Evolutionary conservation across 92 coral and sea anemone species (phyloP), one percentile per base, ranked within the genome.

Genomic region (Parazoanthus darwini): DNA sequence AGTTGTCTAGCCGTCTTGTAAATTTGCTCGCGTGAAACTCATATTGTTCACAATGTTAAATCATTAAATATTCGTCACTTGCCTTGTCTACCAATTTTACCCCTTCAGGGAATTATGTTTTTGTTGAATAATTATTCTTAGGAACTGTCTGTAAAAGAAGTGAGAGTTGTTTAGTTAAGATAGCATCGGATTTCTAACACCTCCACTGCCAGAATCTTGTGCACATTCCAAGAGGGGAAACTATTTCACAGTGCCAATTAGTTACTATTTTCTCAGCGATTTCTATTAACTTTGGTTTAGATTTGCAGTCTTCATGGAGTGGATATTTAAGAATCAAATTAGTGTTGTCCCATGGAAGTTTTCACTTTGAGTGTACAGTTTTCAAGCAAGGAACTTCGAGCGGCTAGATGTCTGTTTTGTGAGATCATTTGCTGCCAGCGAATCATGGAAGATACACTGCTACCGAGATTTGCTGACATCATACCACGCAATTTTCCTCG

Each of bases 401-500:
- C 43, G 66, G 66, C 66, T 86, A 93, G 86, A 92, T 95, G 94
- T 91, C 90, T 90, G 76, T 80, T 86, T 82, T 79, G 87, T 92
- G 80, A 92, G 92, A 89, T 92, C 94, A 92, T 89, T 80, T 74
- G 20, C 43, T 38, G 71, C 77, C 78, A 88, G 89, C 82, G 83
- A 72, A 44, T 85, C 72, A 63, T 85, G 83, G 54, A 48, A 81
- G 91, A 78, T 44, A 78, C 89, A 14, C 36, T 35, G 87, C 88
- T 86, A 78, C 83, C 73, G 22, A 77, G 87, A 86, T 73, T 59
- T 33, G 43, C 89, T 96, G 95, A 94, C 96, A 94, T 96, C 98
- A 96, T 96, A 86, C 87, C 93, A 96, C 98, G 98, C 98, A 91
- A 96, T 96, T 81, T 74, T 44, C 77, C 35, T 14, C 73, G 36